A percentile compares a stretch with the other conserved stretches of the same genome.
Evolutionary conservation across 2,797 vertebrate genomes (phyloP).

Genomic region (Synaphobranchus kaupii): DNA sequence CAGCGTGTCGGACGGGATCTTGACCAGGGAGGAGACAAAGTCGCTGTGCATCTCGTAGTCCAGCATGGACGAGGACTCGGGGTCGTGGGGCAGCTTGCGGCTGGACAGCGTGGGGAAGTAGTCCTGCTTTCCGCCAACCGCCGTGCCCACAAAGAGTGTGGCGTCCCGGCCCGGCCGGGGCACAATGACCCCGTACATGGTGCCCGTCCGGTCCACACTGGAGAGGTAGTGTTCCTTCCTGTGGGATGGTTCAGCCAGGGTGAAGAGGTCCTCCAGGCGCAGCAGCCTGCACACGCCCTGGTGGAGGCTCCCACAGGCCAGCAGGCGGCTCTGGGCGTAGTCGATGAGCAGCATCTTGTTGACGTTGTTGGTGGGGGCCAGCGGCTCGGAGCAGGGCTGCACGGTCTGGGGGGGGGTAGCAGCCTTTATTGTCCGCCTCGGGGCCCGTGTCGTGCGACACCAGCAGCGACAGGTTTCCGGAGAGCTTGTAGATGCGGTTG

Average conservation of each 20-base stretch:
- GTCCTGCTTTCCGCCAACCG: constrained; percentile 96
- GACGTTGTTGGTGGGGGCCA: constrained; percentile 93
- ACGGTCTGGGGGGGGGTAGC: constrained; percentile 97
- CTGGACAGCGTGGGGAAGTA: constrained; percentile 98
- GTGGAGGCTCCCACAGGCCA: constrained; percentile 97
- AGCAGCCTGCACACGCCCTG: constrained; percentile 97
- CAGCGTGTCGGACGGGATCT: constrained; percentile 96
- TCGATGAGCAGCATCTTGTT: constrained; percentile 98
- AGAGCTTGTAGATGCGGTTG: constrained; percentile 96
- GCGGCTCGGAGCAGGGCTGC: constrained; percentile 90
- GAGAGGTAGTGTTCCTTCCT: constrained; percentile 99
- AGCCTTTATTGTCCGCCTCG: constrained; percentile 96
- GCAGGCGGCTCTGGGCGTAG: constrained; percentile 91
- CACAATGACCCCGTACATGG: constrained; percentile 97
- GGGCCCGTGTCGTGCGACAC: constrained; percentile 96
- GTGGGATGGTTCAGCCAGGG: constrained; percentile 93
- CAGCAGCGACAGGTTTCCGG: constrained; percentile 90
- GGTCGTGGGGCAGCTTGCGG: constrained; percentile 91
- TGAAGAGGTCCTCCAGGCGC: constrained; percentile 93
- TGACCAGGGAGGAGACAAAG: constrained; percentile 97
- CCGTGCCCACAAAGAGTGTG: constrained; percentile 94
- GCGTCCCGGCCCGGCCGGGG: constrained; percentile 88
- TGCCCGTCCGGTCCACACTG: constrained; percentile 94
- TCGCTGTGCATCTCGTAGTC: constrained; percentile 97
- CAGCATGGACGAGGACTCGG: constrained; percentile 93